Base-by-base conservation (phyloP, 2,888 invertebrate genomes). In the Sturmia bella region DNA sequence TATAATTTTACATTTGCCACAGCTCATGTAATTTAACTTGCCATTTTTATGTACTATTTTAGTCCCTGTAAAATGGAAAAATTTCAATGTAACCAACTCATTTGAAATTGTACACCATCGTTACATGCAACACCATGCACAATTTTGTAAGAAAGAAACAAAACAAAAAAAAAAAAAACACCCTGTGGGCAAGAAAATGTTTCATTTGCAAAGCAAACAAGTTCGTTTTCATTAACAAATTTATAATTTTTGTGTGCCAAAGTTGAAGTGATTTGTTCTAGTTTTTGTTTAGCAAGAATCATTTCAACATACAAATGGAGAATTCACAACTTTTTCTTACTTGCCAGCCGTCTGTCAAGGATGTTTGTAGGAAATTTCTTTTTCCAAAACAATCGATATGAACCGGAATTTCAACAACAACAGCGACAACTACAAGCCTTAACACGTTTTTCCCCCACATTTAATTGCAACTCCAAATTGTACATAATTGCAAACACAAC, bases 201-300 rank as follows among this genome's bases (percentile, higher is more conserved):
- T 19, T 9, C 59, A 9, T 5, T 9, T 32, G 4, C 2, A 5
- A 9, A 9, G 13, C 17, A 27, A 2, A 13, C 32, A 48, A 63
- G 9, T 27, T 45, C 9, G 17, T 37, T 48, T 63, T 63, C 63
- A 63, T 63, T 63, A 63, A 48, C 63, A 64, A 50, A 50, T 19
- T 19, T 27, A 41, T 21, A n/a, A 13, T 13, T 52, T 54, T 61
- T 68, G 17, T 68, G 52, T 37, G 59, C 45, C 59, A 61, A 61
- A 61, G 59, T 68, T 75, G 32, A 19, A 57, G 21, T 45, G 21
- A 43, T 32, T 45, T 57, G 57, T 45, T 43, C 69, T 37, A 57
- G 21, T 69, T 69, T 69, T n/a, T 27, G 15, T 19, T 70, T 27
- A 11, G 9, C 15, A 19, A 5, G 32, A 45, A 12, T 45, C 21